These are phyloP conservation scores for Zootermopsis nevadensis DNA, from an alignment of 2,888 invertebrate species.

Conservation along the genomic window DNA sequence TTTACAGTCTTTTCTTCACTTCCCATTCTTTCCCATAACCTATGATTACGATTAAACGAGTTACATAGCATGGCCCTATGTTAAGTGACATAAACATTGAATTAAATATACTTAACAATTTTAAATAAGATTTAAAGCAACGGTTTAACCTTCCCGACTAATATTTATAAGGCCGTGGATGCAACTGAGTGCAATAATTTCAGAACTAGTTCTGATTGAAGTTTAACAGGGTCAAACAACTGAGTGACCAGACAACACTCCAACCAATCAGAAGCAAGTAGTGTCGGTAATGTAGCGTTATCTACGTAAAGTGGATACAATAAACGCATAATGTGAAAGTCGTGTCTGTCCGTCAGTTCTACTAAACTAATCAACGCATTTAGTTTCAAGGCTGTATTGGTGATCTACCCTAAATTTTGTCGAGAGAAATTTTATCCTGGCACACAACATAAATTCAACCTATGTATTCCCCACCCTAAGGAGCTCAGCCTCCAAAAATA, in stretches of 20 bases:
- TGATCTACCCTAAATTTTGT: too few relatives aligned
- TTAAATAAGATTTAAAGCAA: neutral
- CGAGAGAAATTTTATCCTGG: too few relatives aligned
- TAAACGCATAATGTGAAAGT: too few relatives aligned
- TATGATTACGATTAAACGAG: neutral
- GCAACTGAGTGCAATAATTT: constrained; percentile 22
- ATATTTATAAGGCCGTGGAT: neutral
- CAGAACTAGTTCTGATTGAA: constrained; percentile 28
- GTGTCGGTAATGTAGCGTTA: too few relatives aligned
- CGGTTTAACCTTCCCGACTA: neutral
- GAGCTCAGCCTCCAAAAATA: too few relatives aligned
- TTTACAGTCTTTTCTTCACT: neutral
- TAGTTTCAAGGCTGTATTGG: too few relatives aligned
- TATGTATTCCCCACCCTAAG: too few relatives aligned
- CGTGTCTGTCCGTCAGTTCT: too few relatives aligned
- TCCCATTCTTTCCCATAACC: neutral
- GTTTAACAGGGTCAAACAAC: constrained; percentile 11
- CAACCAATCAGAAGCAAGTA: constrained; percentile 6
- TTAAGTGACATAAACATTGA: neutral
- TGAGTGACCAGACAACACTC: neutral
- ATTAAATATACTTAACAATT: neutral
- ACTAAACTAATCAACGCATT: too few relatives aligned
- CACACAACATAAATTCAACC: too few relatives aligned
- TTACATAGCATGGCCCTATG: neutral
- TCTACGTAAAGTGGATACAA: too few relatives aligned